These are phyloP conservation scores for Labrus mixtus DNA, from an alignment of 2,113 vertebrate genomes.

Conservation along the genomic window DNA sequence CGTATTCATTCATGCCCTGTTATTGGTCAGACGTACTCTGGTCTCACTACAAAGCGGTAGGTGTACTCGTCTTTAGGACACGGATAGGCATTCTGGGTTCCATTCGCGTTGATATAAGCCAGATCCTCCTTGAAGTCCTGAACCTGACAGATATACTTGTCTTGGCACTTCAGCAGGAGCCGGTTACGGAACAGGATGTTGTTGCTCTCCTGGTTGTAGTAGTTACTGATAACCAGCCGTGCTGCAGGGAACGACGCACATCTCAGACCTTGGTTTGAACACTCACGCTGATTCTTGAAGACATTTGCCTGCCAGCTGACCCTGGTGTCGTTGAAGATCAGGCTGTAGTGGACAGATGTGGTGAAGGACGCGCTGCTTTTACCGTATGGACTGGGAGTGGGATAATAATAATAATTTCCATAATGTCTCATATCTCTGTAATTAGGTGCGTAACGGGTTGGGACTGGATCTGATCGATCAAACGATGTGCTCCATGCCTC, in stretches of 20 bases:
- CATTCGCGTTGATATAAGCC: conserved; percentile 60
- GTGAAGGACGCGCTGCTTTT: conserved; percentile 15
- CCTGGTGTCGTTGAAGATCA: conserved; percentile 57
- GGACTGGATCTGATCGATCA: neutral
- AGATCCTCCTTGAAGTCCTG: conserved; percentile 67
- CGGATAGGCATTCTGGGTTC: conserved; percentile 61
- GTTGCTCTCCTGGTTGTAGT: neutral
- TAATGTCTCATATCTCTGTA: neutral
- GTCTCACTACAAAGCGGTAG: conserved; percentile 77
- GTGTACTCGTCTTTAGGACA: conserved; percentile 60
- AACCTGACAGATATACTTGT: conserved; percentile 73
- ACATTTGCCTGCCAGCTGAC: conserved; percentile 70
- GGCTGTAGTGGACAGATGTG: conserved; percentile 79
- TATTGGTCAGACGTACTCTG: conserved; percentile 69
- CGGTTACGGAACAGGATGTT: conserved; percentile 76
- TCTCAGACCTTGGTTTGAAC: conserved; percentile 48
- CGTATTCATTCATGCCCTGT: neutral
- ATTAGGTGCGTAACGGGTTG: rapidly evolving
- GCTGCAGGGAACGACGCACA: conserved; percentile 67
- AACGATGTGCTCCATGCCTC: conserved; percentile 69
- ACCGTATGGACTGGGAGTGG: neutral
- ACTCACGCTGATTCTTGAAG: conserved; percentile 49
- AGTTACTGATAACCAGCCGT: neutral
- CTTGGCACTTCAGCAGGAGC: conserved; percentile 75
- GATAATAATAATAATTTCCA: rapidly evolving